Conservation (phyloP, 1,140 invertebrate genomes). For the Helicoverpa zea region DNA sequence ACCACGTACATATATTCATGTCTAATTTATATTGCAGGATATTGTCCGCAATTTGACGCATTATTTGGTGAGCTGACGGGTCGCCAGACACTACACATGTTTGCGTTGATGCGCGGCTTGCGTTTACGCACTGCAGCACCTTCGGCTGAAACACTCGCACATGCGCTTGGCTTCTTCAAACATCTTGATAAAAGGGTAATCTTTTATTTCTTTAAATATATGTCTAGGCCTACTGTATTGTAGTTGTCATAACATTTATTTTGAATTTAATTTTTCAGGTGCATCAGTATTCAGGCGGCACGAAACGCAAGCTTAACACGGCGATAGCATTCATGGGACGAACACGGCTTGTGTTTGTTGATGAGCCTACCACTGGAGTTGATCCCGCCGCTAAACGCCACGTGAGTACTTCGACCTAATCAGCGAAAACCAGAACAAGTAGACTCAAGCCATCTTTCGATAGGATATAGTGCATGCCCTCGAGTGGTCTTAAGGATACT, state of each 20-base stretch:
- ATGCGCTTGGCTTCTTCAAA: conserved; percentile 84
- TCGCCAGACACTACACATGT: conserved; percentile 90
- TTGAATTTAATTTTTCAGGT: conserved; percentile 68
- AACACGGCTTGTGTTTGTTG: conserved; percentile 95
- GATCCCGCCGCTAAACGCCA: conserved; percentile 94
- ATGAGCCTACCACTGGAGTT: conserved; percentile 94
- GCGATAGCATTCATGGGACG: conserved; percentile 97
- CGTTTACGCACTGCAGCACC: conserved; percentile 64
- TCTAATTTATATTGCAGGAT: conserved; percentile 80
- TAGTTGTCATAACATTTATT: not conserved
- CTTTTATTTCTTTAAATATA: no score
- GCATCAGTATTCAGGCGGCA: conserved; percentile 94
- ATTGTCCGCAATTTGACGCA: conserved; percentile 93
- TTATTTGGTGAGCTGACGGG: conserved; percentile 92
- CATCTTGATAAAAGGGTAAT: conserved; percentile 87
- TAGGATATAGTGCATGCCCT: no score
- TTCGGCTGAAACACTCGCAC: conserved; percentile 65
- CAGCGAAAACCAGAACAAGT: not conserved
- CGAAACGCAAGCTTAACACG: conserved; percentile 97
- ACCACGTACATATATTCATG: no score
- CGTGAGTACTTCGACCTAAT: conserved; percentile 32
- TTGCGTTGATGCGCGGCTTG: conserved; percentile 90
- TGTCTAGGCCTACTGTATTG: no score
- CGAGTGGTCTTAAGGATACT: no score
- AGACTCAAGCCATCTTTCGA: not conserved